Conservation (phyloP, 2,113 vertebrate species). For the Lophochroa leadbeateri region DNA sequence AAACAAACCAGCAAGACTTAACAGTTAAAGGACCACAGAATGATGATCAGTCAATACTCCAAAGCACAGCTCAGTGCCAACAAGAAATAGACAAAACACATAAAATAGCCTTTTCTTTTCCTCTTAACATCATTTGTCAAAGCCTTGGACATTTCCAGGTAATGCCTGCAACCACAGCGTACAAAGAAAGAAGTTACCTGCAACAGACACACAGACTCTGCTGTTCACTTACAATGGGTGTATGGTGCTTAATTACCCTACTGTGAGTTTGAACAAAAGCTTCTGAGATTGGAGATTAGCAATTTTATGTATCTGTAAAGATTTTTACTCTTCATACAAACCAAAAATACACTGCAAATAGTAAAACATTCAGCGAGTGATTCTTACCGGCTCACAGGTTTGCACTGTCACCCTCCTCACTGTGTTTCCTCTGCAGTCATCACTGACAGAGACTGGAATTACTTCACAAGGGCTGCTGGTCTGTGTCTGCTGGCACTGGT, state of each 20-base stretch:
- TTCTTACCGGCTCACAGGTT: conserved; percentile 16
- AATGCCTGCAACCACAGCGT: neutral
- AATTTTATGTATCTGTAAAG: too few species aligned
- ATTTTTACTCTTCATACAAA: neutral
- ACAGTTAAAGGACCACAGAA: neutral
- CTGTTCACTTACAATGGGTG: accelerated
- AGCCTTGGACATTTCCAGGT: neutral
- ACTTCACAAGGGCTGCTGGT: neutral
- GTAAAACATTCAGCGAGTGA: neutral
- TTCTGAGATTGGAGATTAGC: neutral
- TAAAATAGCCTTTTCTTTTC: neutral
- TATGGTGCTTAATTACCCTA: accelerated
- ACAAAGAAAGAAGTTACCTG: neutral
- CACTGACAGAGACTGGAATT: neutral
- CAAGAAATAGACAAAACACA: accelerated
- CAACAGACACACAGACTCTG: neutral
- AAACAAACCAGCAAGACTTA: neutral
- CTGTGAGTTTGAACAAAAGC: neutral
- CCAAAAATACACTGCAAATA: accelerated
- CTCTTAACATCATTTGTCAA: accelerated
- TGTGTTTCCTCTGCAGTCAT: neutral
- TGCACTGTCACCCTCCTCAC: conserved; percentile 9
- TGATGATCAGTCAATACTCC: neutral
- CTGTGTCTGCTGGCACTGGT: conserved; percentile 50
- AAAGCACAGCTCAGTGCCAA: neutral